Percentiles rank a stretch among this genome's conserved stretches.
Evolutionary conservation across 2,797 vertebrate species (phyloP).

Genomic region (Poliocrania exsul): DNA sequence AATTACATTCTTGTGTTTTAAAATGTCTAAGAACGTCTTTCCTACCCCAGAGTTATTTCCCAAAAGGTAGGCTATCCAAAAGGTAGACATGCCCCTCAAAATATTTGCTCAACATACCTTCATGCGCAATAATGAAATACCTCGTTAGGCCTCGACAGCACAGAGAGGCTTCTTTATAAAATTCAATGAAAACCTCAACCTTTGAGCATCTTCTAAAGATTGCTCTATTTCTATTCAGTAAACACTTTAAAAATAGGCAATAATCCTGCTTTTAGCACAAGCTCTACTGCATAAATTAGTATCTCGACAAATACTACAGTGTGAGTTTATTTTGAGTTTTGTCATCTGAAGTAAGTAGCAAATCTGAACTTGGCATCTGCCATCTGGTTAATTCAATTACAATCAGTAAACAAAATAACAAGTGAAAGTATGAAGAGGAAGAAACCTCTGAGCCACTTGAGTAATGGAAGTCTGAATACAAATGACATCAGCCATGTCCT

Average conservation of each 20-base stretch:
- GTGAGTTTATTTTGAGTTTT: neutral
- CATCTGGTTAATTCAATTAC: constrained; percentile 12
- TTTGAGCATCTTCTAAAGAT: neutral
- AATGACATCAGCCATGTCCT: neutral
- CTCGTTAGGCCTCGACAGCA: neutral
- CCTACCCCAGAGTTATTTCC: neutral
- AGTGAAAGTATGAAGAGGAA: neutral
- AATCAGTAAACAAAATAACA: neutral
- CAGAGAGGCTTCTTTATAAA: neutral
- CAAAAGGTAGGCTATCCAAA: neutral
- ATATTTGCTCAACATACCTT: neutral
- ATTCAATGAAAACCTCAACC: neutral
- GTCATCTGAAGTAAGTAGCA: neutral
- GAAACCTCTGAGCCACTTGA: neutral
- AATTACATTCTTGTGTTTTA: neutral
- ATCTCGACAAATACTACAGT: neutral
- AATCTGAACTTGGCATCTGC: neutral
- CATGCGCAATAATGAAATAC: neutral
- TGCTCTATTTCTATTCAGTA: neutral
- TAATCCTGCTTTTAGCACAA: neutral
- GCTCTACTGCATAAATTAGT: neutral
- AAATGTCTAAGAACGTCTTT: neutral
- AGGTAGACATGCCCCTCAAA: neutral
- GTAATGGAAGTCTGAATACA: neutral
- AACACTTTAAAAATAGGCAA: neutral